A percentile compares a stretch with the other conserved stretches of the same genome.
phyloP scores from a whole-genome alignment of 2,888 invertebrate genomes.

The Apeira syringaria region DNA sequence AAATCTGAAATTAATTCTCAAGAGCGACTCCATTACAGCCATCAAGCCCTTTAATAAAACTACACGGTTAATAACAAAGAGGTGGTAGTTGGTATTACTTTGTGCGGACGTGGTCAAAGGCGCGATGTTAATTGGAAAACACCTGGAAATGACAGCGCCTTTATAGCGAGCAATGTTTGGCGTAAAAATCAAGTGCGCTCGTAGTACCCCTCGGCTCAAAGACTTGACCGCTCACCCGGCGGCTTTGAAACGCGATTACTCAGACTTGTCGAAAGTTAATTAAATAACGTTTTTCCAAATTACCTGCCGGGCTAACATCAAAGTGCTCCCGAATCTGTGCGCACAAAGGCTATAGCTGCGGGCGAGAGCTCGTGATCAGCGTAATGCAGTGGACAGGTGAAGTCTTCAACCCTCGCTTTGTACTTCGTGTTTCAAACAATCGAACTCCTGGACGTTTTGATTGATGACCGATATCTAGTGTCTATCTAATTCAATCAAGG shows the following conservation, averaged over 20 bases:
- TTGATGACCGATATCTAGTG: constrained; percentile 65
- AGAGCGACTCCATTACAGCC: constrained; percentile 56
- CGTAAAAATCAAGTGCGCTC: constrained; percentile 77
- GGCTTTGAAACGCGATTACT: constrained; percentile 82
- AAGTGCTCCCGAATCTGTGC: constrained; percentile 71
- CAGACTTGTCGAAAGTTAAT: constrained; percentile 83
- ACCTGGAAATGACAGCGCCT: constrained; percentile 81
- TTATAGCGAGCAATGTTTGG: constrained; percentile 70
- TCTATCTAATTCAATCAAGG: constrained; percentile 68
- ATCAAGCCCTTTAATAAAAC: constrained; percentile 61
- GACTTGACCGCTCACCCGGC: constrained; percentile 73
- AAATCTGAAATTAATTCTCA: constrained; percentile 34
- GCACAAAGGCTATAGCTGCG: constrained; percentile 75
- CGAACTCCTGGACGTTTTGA: constrained; percentile 55
- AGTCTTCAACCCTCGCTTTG: constrained; percentile 43
- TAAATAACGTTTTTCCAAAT: constrained; percentile 83
- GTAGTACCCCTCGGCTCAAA: constrained; percentile 56
- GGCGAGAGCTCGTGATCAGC: constrained; percentile 61
- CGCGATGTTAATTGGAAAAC: constrained; percentile 80
- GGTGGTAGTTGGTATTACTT: constrained; percentile 61
- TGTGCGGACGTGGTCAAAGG: constrained; percentile 75
- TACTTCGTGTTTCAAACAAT: constrained; percentile 39
- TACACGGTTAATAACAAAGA: constrained; percentile 66
- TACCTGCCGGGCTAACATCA: constrained; percentile 76
- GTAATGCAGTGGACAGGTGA: constrained; percentile 62